Base-by-base conservation (phyloP, 2,888 invertebrate species). In the Dasypolia templi region DNA sequence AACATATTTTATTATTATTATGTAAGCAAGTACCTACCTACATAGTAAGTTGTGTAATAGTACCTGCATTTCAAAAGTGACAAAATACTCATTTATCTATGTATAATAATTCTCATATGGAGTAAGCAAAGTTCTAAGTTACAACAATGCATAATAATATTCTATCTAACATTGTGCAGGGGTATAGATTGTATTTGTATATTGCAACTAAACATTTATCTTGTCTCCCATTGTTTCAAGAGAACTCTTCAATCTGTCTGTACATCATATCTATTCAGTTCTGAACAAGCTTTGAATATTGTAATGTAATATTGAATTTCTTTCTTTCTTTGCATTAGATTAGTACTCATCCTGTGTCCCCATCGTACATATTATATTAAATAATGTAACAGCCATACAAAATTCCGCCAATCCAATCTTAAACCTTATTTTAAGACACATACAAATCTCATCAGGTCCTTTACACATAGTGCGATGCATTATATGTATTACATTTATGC, bases 171-270 rank as follows among this genome's bases (percentile, higher is more conserved):
- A 58, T 51, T 53, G n/a, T 79, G 79, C 76, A 72, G 58, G 44
- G 51, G 12, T 64, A 51, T 77, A 61, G 29, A 68, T 26, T 64
- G 32, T 66, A 66, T 64, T 71, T 75, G 75, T 72, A 65, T 83
- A 72, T 81, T 85, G 78, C 70, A 81, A 72, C 76, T 76, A 75
- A 77, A 85, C 75, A 72, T 72, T 71, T 58, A 29, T 46, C 44
- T 72, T 49, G 29, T 39, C 39, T 69, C 61, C 42, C 56, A 56
- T 53, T 77, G 19, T 12, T 68, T 17, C 58, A 39, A 79, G 12
- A 70, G 29, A 55, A 67, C 12, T 44, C 35, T 35, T 56, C 26
- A 65, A 72, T 59, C 75, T 75, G 53, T n/a, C 59, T 76, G 39
- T 58, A 59, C 49, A 70, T 70, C 63, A 79, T 66, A 74, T 65